Evolutionary conservation across 2,888 invertebrate species (phyloP), one percentile per base, ranked within the genome.

Genomic region (Chrysolina americana): DNA sequence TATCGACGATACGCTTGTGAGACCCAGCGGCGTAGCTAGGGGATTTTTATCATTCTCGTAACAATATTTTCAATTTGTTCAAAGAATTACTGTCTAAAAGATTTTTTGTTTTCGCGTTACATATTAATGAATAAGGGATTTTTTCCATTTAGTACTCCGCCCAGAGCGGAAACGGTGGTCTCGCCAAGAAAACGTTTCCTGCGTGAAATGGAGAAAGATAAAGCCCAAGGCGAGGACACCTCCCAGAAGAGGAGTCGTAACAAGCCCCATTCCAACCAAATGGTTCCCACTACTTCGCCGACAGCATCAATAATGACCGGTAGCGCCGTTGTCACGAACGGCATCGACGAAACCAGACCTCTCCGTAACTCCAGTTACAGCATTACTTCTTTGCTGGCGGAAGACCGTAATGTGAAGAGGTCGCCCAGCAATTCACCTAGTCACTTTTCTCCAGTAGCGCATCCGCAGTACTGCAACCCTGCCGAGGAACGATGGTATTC

Each of bases 151-250:
- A 84, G 85, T 69, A 84, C 86, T 10, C 83, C 87, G 17, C 84
- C 86, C 23, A 83, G 86, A 50, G 78, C 82, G 9, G 87, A 88
- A 76, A 85, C 84, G 81, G 93, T 94, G 82, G 94, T 95, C 41
- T 95, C 95, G 75, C 96, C 96, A 66, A 91, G 96, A 53, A 96
- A 96, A 86, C 91, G 96, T 81, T 95, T 87, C 76, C 89, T 96
- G 76, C 91, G 95, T 70, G 95, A 96, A 87, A 90, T 96, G 85
- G 96, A 96, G 77, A 85, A 85, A 71, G 87, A 88, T 53, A 81
- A 80, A 72, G 71, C 71, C n/a, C 76, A 80, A 11, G 85, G 85
- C 59, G 86, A 86, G 62, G 81, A 80, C 19, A 77, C 75, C 63
- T 84, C 85, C 76, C 84, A 83, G 74, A 87, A 87, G 76, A 79